Conservation (phyloP, 2,113 vertebrate species). For the Turdus rufiventris region DNA sequence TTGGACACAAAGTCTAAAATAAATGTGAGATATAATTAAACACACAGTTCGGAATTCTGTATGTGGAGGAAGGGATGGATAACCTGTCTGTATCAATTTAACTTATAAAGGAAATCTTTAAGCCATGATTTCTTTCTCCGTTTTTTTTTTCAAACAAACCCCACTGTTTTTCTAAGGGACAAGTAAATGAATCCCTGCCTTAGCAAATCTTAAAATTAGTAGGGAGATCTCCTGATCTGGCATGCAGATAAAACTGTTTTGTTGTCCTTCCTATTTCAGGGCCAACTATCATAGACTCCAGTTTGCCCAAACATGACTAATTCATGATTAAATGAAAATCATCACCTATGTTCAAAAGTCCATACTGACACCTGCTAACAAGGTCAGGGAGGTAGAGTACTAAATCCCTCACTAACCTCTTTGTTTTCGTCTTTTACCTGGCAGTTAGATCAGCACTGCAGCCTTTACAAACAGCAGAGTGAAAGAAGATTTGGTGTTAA, state of each 20-base stretch:
- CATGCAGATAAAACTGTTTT: not conserved
- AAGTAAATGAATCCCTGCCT: not conserved
- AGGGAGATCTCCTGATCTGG: not conserved
- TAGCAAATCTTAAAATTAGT: not conserved
- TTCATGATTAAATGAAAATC: not conserved
- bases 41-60: not conserved
- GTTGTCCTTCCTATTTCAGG: not conserved
- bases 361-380: not conserved
- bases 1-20: not conserved
- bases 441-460: not conserved
- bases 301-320: not conserved
- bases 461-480: not conserved
- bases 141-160: not conserved
- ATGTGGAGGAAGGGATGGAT: not conserved
- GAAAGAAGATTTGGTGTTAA: not conserved
- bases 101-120: not conserved
- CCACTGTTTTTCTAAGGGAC: not conserved
- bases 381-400: not conserved
- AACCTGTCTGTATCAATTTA: not conserved
- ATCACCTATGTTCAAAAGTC: not conserved
- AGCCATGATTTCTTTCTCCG: not conserved
- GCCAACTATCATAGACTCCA: not conserved
- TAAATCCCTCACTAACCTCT: not conserved
- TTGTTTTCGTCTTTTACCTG: not conserved
- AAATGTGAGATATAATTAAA: slow-evolving; percentile 23